Conservation (phyloP, 2,797 vertebrate genomes). For the Rhodeus uyekii region DNA sequence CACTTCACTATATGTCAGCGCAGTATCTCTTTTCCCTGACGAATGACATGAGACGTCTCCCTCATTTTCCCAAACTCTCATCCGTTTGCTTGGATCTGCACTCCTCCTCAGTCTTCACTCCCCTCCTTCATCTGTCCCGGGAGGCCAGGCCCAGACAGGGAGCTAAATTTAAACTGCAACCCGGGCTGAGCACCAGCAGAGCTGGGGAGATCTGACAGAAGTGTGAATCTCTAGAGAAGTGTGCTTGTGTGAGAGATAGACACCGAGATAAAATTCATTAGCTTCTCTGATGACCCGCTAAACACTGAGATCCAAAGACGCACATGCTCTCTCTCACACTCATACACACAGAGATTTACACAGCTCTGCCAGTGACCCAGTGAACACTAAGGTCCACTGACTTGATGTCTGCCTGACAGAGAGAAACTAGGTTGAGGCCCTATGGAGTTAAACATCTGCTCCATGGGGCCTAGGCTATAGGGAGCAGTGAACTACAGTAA, state of each 20-base stretch:
- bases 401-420: conserved; percentile 76
- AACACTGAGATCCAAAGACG: conserved; percentile 46
- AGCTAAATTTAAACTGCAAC: conserved; percentile 70
- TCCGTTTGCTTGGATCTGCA: conserved; percentile 64
- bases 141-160: conserved; percentile 58
- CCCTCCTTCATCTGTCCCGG: conserved; percentile 52
- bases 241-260: conserved; percentile 47
- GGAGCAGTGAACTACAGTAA: conserved; percentile 56
- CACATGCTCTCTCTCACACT: conserved; percentile 24
- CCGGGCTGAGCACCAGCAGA: conserved; percentile 41
- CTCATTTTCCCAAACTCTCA: conserved; percentile 75
- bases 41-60: conserved; percentile 79
- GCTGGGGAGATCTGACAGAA: conserved; percentile 17
- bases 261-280: conserved; percentile 82
- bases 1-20: conserved; percentile 76
- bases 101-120: conserved; percentile 60
- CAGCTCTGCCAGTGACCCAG: conserved; percentile 70
- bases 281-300: conserved; percentile 69
- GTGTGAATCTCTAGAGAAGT: conserved; percentile 36
- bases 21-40: conserved; percentile 81
- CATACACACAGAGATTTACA: conserved; percentile 32
- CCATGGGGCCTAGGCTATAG: conserved; percentile 58
- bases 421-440: conserved; percentile 67
- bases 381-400: conserved; percentile 65
- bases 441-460: conserved; percentile 64